A percentile compares a stretch with the other conserved stretches of the same genome.
Conservation (phyloP, 2,113 vertebrate genomes). For the Catharus minimus region DNA sequence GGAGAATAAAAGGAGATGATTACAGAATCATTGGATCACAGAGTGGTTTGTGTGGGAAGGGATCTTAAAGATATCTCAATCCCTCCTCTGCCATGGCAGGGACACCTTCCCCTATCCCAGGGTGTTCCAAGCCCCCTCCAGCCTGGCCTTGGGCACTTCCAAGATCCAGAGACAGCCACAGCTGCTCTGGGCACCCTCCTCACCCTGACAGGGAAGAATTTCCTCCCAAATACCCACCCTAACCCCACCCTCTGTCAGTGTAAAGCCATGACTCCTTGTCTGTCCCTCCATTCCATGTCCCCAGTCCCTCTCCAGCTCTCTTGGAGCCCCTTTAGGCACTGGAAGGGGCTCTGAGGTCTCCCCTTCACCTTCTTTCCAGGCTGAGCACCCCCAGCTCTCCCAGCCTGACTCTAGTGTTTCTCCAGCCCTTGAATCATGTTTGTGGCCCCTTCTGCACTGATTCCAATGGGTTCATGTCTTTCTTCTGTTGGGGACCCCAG, state of each 20-base stretch:
- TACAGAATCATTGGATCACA: not conserved
- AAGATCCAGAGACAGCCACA: not conserved
- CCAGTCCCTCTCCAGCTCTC: not conserved
- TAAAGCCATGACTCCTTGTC: not conserved
- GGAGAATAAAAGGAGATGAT: not conserved
- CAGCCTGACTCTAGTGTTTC: not conserved
- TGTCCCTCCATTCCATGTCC: rapidly evolving
- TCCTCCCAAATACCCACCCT: rapidly evolving
- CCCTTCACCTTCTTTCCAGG: not conserved
- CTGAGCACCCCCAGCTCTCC: not conserved
- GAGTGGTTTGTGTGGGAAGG: not conserved
- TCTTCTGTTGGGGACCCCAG: no score
- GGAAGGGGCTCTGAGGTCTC: rapidly evolving
- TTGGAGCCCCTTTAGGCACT: not conserved
- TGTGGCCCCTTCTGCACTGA: not conserved
- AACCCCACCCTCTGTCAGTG: not conserved
- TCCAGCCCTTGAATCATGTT: not conserved
- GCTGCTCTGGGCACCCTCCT: rapidly evolving
- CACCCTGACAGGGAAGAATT: not conserved
- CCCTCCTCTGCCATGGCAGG: not conserved
- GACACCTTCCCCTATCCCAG: not conserved
- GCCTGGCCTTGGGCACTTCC: rapidly evolving
- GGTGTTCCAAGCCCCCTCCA: rapidly evolving
- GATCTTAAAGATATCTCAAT: not conserved
- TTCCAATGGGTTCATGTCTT: not conserved